phyloP scores from a whole-genome alignment of 2,113 vertebrate genomes.

The Colinus virginianus region DNA sequence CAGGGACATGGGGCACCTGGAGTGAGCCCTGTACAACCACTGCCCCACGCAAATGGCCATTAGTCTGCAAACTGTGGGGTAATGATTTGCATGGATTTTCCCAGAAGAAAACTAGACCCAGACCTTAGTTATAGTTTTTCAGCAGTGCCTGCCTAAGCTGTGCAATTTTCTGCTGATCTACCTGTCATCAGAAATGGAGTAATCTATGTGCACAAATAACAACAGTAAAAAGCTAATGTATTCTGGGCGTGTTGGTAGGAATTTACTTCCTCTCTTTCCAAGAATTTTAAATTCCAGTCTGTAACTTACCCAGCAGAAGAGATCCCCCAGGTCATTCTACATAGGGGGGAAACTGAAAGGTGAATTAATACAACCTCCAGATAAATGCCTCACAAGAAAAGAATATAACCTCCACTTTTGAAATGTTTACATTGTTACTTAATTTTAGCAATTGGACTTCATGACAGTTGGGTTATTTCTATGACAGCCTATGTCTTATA shows the following conservation, averaged over 20 bases:
- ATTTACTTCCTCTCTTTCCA: not conserved
- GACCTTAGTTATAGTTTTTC: not conserved
- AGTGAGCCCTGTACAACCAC: not conserved
- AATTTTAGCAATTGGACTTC: conserved; percentile 44
- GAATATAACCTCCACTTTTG: not conserved
- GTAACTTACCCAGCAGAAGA: not conserved
- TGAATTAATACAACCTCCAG: not conserved
- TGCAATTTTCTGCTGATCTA: not conserved
- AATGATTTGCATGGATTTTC: not conserved
- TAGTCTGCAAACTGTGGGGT: not conserved
- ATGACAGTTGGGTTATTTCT: not conserved
- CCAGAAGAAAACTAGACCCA: not conserved
- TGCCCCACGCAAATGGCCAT: not conserved
- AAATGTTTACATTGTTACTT: not conserved
- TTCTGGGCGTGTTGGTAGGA: not conserved
- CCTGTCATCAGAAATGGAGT: not conserved
- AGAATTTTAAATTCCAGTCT: not conserved
- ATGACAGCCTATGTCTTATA: not conserved
- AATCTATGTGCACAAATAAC: not conserved
- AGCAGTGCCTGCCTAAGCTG: not conserved
- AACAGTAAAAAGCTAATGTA: not conserved
- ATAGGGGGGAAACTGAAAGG: not conserved
- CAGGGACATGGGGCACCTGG: not conserved
- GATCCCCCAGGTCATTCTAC: not conserved
- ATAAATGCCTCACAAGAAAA: not conserved